These are phyloP conservation scores for Sphecodes monilicornis DNA, from an alignment of 2,888 invertebrate genomes.

Conservation along the genomic window DNA sequence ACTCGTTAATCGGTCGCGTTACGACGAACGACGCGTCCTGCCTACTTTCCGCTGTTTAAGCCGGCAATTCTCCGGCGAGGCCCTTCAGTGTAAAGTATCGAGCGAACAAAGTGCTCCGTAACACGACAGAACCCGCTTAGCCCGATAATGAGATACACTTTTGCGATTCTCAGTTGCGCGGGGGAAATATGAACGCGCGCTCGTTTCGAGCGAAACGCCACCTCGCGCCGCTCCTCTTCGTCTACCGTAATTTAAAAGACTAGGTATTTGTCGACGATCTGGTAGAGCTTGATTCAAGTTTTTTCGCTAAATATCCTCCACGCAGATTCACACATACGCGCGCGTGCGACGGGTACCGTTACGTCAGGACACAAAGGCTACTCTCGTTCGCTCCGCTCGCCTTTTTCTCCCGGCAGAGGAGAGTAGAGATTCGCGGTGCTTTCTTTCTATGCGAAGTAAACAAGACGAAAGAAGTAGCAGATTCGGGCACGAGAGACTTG, in stretches of 20 bases:
- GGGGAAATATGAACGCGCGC: not conserved
- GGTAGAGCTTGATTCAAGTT: not conserved
- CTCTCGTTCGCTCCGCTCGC: not conserved
- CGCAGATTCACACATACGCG: not conserved
- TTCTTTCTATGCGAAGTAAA: not conserved
- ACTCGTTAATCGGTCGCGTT: slow-evolving; percentile 26
- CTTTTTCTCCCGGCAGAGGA: not conserved
- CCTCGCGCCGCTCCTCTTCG: not conserved
- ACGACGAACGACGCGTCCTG: slow-evolving; percentile 30
- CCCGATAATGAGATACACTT: slow-evolving; percentile 63
- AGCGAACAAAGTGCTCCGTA: slow-evolving; percentile 73
- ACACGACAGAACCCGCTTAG: slow-evolving; percentile 79
- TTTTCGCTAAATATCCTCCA: not conserved
- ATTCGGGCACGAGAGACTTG: slow-evolving; percentile 3
- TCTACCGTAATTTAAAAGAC: not conserved
- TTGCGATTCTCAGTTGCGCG: not conserved
- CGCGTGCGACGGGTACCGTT: not conserved
- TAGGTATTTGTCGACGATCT: not conserved
- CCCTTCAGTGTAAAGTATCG: slow-evolving; percentile 58
- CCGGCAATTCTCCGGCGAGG: slow-evolving; percentile 51
- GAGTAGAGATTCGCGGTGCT: not conserved
- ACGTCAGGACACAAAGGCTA: not conserved
- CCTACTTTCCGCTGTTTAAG: slow-evolving; percentile 64
- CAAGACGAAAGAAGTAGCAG: slow-evolving; percentile 28
- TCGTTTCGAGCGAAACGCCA: not conserved